Percentiles rank a stretch among this genome's conserved stretches.
Conservation (phyloP, 2,888 invertebrate species). For the Drosophila merina region DNA sequence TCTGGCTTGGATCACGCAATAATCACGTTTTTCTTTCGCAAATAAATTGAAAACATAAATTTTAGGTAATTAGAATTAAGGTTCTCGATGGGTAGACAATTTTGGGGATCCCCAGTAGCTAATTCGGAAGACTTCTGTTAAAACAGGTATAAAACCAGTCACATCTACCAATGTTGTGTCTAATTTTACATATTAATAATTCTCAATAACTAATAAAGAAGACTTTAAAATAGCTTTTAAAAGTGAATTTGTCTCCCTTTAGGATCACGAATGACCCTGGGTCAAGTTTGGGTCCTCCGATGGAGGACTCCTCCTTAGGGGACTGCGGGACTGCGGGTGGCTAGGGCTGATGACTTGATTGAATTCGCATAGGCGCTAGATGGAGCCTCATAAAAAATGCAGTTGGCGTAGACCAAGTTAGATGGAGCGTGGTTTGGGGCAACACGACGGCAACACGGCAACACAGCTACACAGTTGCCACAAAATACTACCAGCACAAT, state of each 20-base stretch:
- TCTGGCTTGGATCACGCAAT: conserved; percentile 22
- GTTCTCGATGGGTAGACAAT: neutral
- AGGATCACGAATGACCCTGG: conserved; percentile 10
- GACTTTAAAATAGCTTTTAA: too few relatives aligned
- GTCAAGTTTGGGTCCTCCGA: neutral
- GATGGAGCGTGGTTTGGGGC: conserved; percentile 57
- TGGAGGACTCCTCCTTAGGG: neutral
- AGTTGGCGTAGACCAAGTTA: conserved; percentile 70
- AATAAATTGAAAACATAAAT: neutral
- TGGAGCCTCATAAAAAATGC: conserved; percentile 67
- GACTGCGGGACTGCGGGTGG: neutral
- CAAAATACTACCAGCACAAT: conserved; percentile 5
- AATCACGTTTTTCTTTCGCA: conserved; percentile 1
- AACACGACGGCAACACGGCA: conserved; percentile 26
- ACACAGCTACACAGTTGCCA: neutral
- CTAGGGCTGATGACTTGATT: conserved; percentile 46
- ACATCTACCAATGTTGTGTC: neutral
- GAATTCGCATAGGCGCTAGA: conserved; percentile 48
- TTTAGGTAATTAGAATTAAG: neutral
- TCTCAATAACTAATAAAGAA: neutral
- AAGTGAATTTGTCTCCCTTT: too few relatives aligned
- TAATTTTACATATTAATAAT: neutral
- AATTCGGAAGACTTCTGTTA: neutral
- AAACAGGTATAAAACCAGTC: conserved; percentile 3
- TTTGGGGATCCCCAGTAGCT: neutral